Base-by-base conservation (phyloP, 2,797 vertebrate genomes). In the Cossypha niveicapilla region DNA sequence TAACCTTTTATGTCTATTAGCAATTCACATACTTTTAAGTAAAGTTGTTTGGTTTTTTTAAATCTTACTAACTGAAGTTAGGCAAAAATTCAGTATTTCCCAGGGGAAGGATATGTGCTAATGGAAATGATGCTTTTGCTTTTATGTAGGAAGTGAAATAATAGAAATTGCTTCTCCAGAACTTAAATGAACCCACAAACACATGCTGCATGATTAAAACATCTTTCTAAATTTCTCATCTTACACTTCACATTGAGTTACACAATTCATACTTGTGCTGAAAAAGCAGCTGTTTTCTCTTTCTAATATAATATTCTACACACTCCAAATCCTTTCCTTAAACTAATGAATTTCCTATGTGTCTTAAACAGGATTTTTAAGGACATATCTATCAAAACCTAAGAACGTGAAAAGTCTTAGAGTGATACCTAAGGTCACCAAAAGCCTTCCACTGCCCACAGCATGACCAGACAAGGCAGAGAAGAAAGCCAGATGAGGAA, bases 11-110 rank as follows among this genome's bases (percentile, higher is more conserved):
- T 47, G 28, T 57, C 12, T 85, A 23, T 57, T 82, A 62, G 28
- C 4, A 25, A 35, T 51, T 74, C 1, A 18, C 76, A 73, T 25
- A 23, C 21, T 67, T 72, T 73, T 28, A 72, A 70, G 22, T 54
- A 58, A 76, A 27, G 7, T 51, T 62, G 58, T 2, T 22, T 14
- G 1, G 0, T 7, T 39, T 61, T 78, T 86, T 41, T 0, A 1
- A 78, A 63, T 47, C 3, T 25, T 78, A 37, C 32, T 68, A 66
- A 62, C 22, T 84, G 8, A 47, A 50, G 5, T 66, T 78, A 66
- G 19, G 86, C 35, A 53, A 48, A 76, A 93, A 88, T 11, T 27
- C n/a, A 51, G 8, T 53, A 44, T 72, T 94, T 90, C 16, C 28
- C 22, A 73, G 41, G 30, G n/a, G 56, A 92, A 86, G 6, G 12